Percentiles rank a stretch among this genome's conserved stretches.
Conservation (phyloP, 2,888 invertebrate species). For the Ophonus ardosiacus region DNA sequence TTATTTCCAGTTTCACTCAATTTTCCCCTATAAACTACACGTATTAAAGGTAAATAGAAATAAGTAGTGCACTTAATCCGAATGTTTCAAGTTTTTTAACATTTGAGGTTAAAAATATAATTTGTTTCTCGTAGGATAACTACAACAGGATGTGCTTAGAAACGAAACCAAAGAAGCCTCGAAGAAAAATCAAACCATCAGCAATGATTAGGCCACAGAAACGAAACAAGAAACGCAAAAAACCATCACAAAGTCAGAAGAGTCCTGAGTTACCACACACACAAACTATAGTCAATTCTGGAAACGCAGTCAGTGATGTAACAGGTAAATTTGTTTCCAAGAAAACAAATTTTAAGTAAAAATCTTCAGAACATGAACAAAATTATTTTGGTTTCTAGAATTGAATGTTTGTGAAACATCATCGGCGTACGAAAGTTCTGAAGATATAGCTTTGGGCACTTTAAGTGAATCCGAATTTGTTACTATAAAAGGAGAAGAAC, state of each 20-base stretch:
- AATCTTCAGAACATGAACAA: slow-evolving; percentile 28
- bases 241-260: slow-evolving; percentile 68
- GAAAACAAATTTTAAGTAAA: neutral
- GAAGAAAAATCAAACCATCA: slow-evolving; percentile 80
- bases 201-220: slow-evolving; percentile 79
- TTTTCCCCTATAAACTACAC: too few species aligned
- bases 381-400: slow-evolving; percentile 71
- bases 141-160: slow-evolving; percentile 87
- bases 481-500: slow-evolving; percentile 69
- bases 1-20: too few species aligned
- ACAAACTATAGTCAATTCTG: slow-evolving; percentile 65
- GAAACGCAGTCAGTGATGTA: slow-evolving; percentile 35
- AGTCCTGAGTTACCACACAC: slow-evolving; percentile 68
- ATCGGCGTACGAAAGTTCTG: slow-evolving; percentile 81
- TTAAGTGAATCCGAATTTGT: slow-evolving; percentile 80
- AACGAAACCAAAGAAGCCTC: slow-evolving; percentile 84
- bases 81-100: too few species aligned
- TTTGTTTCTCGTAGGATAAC: slow-evolving; percentile 81
- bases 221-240: slow-evolving; percentile 78
- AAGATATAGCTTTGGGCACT: slow-evolving; percentile 79
- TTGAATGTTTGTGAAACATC: slow-evolving; percentile 80
- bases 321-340: slow-evolving; percentile 33
- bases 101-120: neutral
- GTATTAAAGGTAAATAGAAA: too few species aligned
- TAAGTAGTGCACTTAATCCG: too few species aligned